Evolutionary conservation across 2,113 vertebrate genomes (phyloP), one percentile per base, ranked within the genome.

Genomic region (Spheniscus mendiculus): DNA sequence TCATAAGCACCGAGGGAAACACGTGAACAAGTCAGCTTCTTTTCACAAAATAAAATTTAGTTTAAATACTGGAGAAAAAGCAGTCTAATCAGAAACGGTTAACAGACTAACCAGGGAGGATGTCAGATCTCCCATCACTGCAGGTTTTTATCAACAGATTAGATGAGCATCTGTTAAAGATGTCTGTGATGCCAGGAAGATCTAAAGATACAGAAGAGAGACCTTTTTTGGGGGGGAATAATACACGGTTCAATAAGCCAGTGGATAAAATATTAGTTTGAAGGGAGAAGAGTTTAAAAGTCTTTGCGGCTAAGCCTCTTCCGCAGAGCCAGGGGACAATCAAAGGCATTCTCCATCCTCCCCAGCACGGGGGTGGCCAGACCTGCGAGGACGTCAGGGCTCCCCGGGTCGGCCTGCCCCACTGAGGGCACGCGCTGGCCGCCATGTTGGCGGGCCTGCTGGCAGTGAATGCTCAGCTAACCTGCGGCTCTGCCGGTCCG

Each of bases 1-100:
- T 15, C 14, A 18, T 10, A 12, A 25, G 74, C 83, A 22, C 38
- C 5, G 0, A 25, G 36, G 72, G 36, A 36, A 55, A 23, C 5
- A 3, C 44, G 15, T 2, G 14, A 63, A 58, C 21, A 3, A 61
- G 63, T 7, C 73, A 22, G 19, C 47, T 53, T 36, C 61, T 34
- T 3, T 14, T 34, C 1, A 0, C 50, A 44, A 42, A 49, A 59
- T 1, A 19, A 25, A 25, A 36, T 12, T 38, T 3, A 0, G 4
- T 30, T 67, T 25, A 71, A 67, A 30, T 3, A 23, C 30, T 1
- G 6, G 40, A 8, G 1, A 9, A 13, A 12, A 83, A 44, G 23
- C 4, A n/a, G 34, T 12, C 47, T 27, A 12, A 73, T 11, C 18
- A 44, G 38, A 22, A 81, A 11, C 27, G 55, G 84, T 6, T 19